These are phyloP conservation scores for Acyrthosiphon pisum DNA, from an alignment of 1,140 invertebrate genomes.

Conservation along the genomic window DNA sequence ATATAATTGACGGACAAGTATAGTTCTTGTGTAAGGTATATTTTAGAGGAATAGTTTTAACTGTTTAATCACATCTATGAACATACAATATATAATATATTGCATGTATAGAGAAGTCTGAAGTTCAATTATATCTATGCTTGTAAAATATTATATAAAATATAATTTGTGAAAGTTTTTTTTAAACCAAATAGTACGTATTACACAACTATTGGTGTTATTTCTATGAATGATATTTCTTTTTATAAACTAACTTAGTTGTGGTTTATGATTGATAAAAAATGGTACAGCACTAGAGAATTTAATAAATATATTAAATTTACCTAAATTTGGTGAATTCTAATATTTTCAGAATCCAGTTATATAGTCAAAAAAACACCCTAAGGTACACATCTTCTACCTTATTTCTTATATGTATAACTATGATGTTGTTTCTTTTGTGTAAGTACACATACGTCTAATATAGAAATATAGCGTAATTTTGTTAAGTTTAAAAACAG, in stretches of 20 bases:
- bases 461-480: neutral
- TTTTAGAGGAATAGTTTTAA: neutral
- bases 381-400: neutral
- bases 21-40: neutral
- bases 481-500: neutral
- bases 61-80: neutral
- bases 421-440: neutral
- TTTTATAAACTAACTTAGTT: neutral
- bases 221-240: neutral
- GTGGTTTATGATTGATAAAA: neutral
- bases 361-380: neutral
- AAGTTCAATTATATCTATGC: neutral
- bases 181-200: neutral
- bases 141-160: no score
- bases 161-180: neutral
- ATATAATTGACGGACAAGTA: neutral
- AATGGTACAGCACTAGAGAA: neutral
- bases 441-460: neutral
- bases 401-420: neutral
- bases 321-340: neutral
- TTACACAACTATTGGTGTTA: neutral
- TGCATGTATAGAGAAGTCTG: neutral
- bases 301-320: neutral
- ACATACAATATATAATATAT: neutral
- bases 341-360: neutral